phyloP scores from a whole-genome alignment of 2,797 vertebrate species.

The Anguilla megastoma region DNA sequence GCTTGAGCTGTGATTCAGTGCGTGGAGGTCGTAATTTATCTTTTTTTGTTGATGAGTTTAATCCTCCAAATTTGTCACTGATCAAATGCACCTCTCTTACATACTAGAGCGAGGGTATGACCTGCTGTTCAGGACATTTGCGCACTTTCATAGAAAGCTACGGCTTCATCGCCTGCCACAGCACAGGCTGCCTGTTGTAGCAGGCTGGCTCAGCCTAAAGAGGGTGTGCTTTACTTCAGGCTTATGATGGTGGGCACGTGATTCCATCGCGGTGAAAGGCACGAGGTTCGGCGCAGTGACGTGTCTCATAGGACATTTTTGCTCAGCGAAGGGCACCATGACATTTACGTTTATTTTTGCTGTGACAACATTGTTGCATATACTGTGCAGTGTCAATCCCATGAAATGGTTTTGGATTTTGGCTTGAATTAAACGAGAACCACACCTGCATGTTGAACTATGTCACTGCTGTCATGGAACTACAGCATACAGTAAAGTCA shows the following conservation, averaged over 20 bases:
- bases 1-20: neutral
- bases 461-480: neutral
- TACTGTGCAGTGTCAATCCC: neutral
- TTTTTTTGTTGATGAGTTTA: neutral
- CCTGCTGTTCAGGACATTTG: neutral
- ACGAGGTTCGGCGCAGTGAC: neutral
- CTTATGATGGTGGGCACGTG: neutral
- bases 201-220: neutral
- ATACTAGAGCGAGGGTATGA: neutral
- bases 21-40: neutral
- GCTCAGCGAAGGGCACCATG: neutral
- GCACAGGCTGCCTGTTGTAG: neutral
- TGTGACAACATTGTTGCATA: neutral
- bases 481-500: neutral
- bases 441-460: neutral
- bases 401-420: neutral
- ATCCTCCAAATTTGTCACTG: neutral
- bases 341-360: neutral
- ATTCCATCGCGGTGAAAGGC: neutral
- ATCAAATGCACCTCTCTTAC: neutral
- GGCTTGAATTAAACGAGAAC: neutral
- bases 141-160: neutral
- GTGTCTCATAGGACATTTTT: neutral
- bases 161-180: neutral
- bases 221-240: neutral